A percentile compares a stretch with the other conserved stretches of the same genome.
These are phyloP conservation scores for Phoxinus phoxinus DNA, from an alignment of 2,113 vertebrate species.

Conservation along the genomic window DNA sequence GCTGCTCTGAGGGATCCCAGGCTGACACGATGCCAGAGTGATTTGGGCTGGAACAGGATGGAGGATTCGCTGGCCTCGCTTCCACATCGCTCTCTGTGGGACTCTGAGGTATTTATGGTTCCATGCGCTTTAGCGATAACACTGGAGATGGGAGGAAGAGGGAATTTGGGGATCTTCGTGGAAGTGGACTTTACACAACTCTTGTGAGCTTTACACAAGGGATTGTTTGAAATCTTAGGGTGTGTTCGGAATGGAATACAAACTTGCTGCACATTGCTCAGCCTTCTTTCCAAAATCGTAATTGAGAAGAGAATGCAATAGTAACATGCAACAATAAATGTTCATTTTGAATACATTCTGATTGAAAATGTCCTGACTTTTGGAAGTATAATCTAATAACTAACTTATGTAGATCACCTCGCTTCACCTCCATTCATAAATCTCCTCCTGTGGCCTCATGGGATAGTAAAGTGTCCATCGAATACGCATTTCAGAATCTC, in stretches of 20 bases:
- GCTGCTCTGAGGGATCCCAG: slow-evolving; percentile 63
- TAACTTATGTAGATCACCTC: background rate
- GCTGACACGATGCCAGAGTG: slow-evolving; percentile 69
- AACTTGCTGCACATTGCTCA: background rate
- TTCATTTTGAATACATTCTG: background rate
- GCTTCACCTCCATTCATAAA: too few species aligned
- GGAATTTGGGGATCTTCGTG: background rate
- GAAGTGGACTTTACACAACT: background rate
- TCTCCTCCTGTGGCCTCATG: too few species aligned
- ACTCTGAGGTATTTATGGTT: slow-evolving; percentile 66
- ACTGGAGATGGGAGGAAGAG: background rate
- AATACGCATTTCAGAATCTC: too few species aligned
- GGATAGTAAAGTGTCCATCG: too few species aligned
- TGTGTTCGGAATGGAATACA: background rate
- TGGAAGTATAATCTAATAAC: background rate
- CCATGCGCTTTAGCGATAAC: background rate
- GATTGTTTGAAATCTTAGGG: slow-evolving; percentile 1
- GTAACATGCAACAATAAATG: background rate
- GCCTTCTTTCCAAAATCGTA: background rate
- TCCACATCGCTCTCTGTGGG: slow-evolving; percentile 60
- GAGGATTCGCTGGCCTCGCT: slow-evolving; percentile 47
- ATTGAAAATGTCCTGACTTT: background rate
- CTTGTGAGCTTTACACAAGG: background rate
- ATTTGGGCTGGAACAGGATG: slow-evolving; percentile 58
- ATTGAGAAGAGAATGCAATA: background rate